Percentiles rank a stretch among this genome's conserved stretches.
phyloP scores from a whole-genome alignment of 1,140 invertebrate genomes.

The Scaptodrosophila lebanonensis region DNA sequence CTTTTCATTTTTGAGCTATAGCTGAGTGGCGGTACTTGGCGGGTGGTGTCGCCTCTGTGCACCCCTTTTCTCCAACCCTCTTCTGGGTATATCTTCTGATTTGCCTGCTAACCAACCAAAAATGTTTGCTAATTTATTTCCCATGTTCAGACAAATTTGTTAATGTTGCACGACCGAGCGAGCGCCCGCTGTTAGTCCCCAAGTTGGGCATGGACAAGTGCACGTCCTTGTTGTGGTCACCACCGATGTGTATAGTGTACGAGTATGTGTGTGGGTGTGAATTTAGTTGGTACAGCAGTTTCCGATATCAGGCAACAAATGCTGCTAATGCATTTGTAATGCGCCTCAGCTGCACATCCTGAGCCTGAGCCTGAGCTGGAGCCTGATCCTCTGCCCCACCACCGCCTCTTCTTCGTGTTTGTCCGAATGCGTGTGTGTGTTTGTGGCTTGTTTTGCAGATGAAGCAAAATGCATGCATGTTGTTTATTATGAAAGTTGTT shows the following conservation, averaged over 20 bases:
- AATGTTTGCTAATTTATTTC: slow-evolving; percentile 77
- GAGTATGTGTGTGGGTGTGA: slow-evolving; percentile 29
- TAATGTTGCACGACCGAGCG: slow-evolving; percentile 53
- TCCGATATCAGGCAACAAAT: slow-evolving; percentile 16
- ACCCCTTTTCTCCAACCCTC: neutral
- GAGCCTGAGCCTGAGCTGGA: slow-evolving; percentile 21
- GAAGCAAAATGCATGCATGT: slow-evolving; percentile 9
- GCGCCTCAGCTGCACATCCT: slow-evolving; percentile 66
- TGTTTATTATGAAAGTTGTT: slow-evolving; percentile 47
- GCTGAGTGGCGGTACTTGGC: slow-evolving; percentile 22
- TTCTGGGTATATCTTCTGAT: slow-evolving; percentile 46
- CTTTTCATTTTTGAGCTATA: slow-evolving; percentile 70
- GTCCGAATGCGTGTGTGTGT: neutral
- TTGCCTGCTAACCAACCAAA: slow-evolving; percentile 57
- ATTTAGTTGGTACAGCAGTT: slow-evolving; percentile 19
- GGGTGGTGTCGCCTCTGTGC: slow-evolving; percentile 11
- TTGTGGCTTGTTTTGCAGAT: slow-evolving; percentile 42
- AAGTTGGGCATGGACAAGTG: slow-evolving; percentile 44
- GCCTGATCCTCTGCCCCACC: slow-evolving; percentile 1
- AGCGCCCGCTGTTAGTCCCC: slow-evolving; percentile 2
- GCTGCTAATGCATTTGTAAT: slow-evolving; percentile 66
- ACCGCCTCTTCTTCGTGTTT: neutral
- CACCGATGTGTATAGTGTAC: slow-evolving; percentile 42
- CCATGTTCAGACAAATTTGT: slow-evolving; percentile 76
- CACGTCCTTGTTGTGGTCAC: slow-evolving; percentile 62